Percentiles rank a stretch among this genome's conserved stretches.
These are phyloP conservation scores for Paramormyrops hopkinsi DNA, from an alignment of 2,797 vertebrate genomes.

Conservation along the genomic window DNA sequence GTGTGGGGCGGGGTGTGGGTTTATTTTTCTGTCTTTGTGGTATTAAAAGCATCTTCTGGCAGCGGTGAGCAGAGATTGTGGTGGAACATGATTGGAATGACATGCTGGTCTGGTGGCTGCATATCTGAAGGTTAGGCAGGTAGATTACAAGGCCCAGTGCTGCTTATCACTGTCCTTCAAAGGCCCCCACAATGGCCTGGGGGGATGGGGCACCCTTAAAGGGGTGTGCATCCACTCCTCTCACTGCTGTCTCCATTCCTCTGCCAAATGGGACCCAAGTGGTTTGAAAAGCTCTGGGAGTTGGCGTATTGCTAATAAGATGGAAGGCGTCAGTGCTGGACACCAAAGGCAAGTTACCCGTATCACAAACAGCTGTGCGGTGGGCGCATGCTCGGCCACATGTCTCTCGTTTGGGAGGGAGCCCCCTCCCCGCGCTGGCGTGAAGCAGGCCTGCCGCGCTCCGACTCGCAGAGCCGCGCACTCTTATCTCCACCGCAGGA, in stretches of 20 bases:
- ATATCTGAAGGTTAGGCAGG: conserved; percentile 17
- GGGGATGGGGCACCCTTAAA: conserved; percentile 29
- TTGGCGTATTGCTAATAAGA: background rate
- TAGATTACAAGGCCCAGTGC: conserved; percentile 21
- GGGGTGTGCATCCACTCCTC: background rate
- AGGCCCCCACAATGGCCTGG: conserved; percentile 33
- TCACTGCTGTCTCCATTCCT: background rate
- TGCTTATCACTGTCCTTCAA: conserved; percentile 32
- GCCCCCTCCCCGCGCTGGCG: conserved; percentile 33
- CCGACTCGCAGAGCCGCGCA: conserved; percentile 30
- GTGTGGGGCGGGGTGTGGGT: background rate
- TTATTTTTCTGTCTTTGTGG: background rate
- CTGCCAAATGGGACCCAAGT: background rate
- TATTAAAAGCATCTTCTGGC: background rate
- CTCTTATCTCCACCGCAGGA: conserved; percentile 15
- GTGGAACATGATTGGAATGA: background rate
- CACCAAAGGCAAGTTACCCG: background rate
- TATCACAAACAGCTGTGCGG: conserved; percentile 17
- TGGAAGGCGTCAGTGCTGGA: background rate
- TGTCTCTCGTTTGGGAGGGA: conserved; percentile 34
- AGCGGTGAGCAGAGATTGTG: background rate
- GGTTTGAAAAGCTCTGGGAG: background rate
- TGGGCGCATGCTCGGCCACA: conserved; percentile 24
- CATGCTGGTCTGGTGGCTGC: background rate
- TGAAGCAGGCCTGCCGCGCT: conserved; percentile 21